Base-by-base conservation (phyloP, 2,113 vertebrate genomes). In the Varanus salvator region DNA sequence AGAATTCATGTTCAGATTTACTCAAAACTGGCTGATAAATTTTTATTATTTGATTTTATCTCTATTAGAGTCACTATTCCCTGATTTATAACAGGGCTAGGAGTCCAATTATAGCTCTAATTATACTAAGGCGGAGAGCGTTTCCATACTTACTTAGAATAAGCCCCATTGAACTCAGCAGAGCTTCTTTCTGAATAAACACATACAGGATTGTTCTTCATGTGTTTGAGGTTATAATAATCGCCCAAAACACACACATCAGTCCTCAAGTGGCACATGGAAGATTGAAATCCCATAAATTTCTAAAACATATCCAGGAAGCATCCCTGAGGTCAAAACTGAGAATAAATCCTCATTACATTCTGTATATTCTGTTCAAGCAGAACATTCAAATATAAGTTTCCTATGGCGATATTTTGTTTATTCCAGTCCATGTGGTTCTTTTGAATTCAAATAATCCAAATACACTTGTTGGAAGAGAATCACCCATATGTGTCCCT, bases 381-480 rank as follows among this genome's bases (percentile, higher is more conserved):
- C 76, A 88, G 72, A 6, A 68, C 0, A 86, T 34, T 91, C 88
- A 75, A 77, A 77, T 76, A 75, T 76, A 88, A 85, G 14, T 8
- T 48, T 89, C 57, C 15, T 44, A 23, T 71, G 68, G 12, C 87
- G 38, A 48, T 31, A 15, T 34, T 48, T 50, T 34, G 27, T 50
- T 84, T 68, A 44, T 89, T 89, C 38, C 76, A 34, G 12, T 77
- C 31, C 66, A 87, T 50, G 15, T 86, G 2, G 57, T 89, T 90
- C n/a, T 92, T 71, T 50, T 80, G 15, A 50, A 90, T 31, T 91
- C 90, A 87, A 50, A 8, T 8, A 87, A 50, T 86, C 75, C 38
- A 82, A 91, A 91, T 11, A 1, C 1, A 38, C 19, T 87, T 84
- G 74, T 93, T 94, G 88, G 89, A 94, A 95, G 80, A 5, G 84